Evolutionary conservation across 2,888 invertebrate species (phyloP).

Genomic region (Drosophila subquinaria): DNA sequence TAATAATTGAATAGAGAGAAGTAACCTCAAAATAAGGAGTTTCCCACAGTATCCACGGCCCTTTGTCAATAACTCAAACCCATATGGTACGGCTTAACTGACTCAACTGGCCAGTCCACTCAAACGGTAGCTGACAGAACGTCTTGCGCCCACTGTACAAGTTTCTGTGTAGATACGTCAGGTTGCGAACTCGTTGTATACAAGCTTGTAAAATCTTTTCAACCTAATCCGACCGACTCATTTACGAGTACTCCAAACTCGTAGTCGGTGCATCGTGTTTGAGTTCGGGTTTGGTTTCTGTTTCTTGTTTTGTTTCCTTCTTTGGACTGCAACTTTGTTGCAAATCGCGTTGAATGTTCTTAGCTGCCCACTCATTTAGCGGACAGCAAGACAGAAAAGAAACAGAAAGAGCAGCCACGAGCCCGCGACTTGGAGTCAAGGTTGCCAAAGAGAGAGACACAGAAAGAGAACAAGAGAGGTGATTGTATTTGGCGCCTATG

Average conservation of each 20-base stretch:
- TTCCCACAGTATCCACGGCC: not conserved
- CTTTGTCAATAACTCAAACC: constrained; percentile 47
- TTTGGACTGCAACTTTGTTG: constrained; percentile 42
- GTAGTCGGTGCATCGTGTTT: constrained; percentile 13
- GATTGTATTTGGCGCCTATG: constrained; percentile 37
- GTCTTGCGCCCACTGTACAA: constrained; percentile 9
- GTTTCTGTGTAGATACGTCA: constrained; percentile 3
- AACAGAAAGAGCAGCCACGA: constrained; percentile 14
- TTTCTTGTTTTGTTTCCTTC: not conserved
- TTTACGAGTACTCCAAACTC: constrained; percentile 10
- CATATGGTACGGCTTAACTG: no score
- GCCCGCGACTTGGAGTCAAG: constrained; percentile 7
- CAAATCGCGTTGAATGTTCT: constrained; percentile 17
- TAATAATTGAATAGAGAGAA: not conserved
- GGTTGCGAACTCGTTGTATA: constrained; percentile 41
- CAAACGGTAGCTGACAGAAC: constrained; percentile 44
- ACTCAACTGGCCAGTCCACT: not conserved
- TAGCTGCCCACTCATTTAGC: constrained; percentile 30
- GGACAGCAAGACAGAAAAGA: constrained; percentile 4
- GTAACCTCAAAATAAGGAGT: no score
- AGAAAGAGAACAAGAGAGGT: not conserved
- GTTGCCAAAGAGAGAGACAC: not conserved
- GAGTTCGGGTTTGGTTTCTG: constrained; percentile 2
- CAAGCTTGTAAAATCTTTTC: constrained; percentile 36
- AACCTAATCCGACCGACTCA: constrained; percentile 37